phyloP scores from a whole-genome alignment of 2,797 vertebrate genomes.

The Cryptoblepharus egeriae region DNA sequence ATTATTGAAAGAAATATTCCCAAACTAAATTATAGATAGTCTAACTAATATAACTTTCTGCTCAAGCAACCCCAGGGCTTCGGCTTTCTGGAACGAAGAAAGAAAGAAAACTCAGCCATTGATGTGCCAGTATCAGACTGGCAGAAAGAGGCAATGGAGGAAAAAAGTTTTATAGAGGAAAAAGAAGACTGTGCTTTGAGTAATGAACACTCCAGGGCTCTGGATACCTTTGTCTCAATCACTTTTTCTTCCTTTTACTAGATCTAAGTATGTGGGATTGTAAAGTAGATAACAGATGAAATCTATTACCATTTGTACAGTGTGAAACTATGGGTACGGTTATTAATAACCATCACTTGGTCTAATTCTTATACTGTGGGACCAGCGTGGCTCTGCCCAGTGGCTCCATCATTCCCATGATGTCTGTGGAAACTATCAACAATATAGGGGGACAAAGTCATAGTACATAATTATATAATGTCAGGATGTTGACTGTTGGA shows the following conservation, averaged over 20 bases:
- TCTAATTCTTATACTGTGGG: not conserved
- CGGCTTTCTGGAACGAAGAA: not conserved
- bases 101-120: rapidly evolving
- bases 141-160: rapidly evolving
- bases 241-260: not conserved
- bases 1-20: conserved; percentile 48
- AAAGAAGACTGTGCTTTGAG: not conserved
- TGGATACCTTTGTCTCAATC: not conserved
- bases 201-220: not conserved
- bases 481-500: no score
- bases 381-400: not conserved
- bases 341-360: not conserved
- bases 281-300: not conserved
- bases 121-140: not conserved
- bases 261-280: not conserved
- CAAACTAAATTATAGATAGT: conserved; percentile 47
- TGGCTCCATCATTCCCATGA: not conserved
- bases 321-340: not conserved
- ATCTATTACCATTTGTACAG: not conserved
- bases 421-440: not conserved
- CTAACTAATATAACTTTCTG: not conserved
- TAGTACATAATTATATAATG: no score
- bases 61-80: not conserved
- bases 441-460: no score
- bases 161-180: not conserved